Base-by-base conservation (phyloP, 2,888 invertebrate species). In the Cosmorhoe ocellata region DNA sequence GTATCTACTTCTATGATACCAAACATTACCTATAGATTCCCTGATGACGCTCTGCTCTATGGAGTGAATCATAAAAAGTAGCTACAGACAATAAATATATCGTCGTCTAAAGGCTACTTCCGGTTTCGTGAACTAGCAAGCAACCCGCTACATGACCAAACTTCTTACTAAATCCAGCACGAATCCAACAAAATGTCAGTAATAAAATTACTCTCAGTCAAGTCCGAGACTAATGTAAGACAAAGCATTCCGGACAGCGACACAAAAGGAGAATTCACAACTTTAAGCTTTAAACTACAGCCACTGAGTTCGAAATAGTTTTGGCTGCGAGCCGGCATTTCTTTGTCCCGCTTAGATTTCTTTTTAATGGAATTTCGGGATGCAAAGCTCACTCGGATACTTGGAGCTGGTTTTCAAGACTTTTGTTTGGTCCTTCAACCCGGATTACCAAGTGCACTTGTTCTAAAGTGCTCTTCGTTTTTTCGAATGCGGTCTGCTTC, bases 361-460 rank as follows among this genome's bases (percentile, higher is more conserved):
- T 48, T 48, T 48, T 44, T 49, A 43, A 42, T 42, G 39, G 34
- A 39, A 40, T 48, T 53, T 44, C 33, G 48, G 41, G 32, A 44
- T 47, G 51, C 41, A 48, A 51, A 56, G 38, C 41, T 48, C 43
- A 42, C 50, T 47, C 36, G 37, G 41, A 47, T 47, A 37, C 46
- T 46, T 36, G 24, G 30, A 50, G 34, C 33, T 48, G 38, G 44
- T 46, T 57, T 57, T 54, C 43, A 49, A 53, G 46, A 51, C 51
- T 58, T 59, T 54, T 58, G 54, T 58, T 59, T 55, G 58, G 52
- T 47, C 57, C 53, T 53, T 61, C 53, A 42, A 33, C 45, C 38
- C 51, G 56, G 49, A 59, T 51, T 47, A 42, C 51, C 33, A 43
- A 52, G 56, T 53, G 55, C 48, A 50, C 54, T 58, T 51, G 52